Base-by-base conservation (phyloP, 2,888 invertebrate species). In the Protodeltote pygarga region DNA sequence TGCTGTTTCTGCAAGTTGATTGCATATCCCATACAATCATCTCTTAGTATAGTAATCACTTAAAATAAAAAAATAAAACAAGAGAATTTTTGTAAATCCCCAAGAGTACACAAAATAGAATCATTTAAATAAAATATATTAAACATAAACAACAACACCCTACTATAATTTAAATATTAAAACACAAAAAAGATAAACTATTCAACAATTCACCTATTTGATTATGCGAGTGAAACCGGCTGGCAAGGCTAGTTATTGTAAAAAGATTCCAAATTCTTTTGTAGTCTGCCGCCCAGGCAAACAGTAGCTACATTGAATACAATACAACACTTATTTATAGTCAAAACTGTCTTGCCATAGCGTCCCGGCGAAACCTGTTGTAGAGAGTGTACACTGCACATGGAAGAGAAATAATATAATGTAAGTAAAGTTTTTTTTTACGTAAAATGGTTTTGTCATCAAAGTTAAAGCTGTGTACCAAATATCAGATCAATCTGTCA, bases 321-420 rank as follows among this genome's bases (percentile, higher is more conserved):
- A 91, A 91, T 91, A 86, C 90, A 78, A 89, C 89, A 91, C 89
- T 91, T 91, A 90, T 91, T 91, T 91, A 91, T 87, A 89, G 89
- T 89, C 90, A 87, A 90, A 89, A 89, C 89, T 89, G 90, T 89
- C 87, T 79, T 79, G 75, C 89, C 90, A 89, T 91, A 91, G 80
- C 88, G 90, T 87, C 85, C 87, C 70, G 75, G 60, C 79, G 65
- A 75, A 71, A 71, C 50, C 60, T 58, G 51, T 77, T 59, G 62
- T 16, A 73, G 59, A 38, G 75, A 52, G 11, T 77, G 31, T 55
- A 75, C 73, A 83, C 63, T 67, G 38, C n/a, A n/a, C n/a, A n/a
- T n/a, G n/a, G n/a, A n/a, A n/a, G n/a, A n/a, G 48, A 25, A n/a
- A n/a, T n/a, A n/a, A n/a, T n/a, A n/a, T n/a, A n/a, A n/a, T n/a